These are phyloP conservation scores for Eulithis prunata DNA, from an alignment of 2,888 invertebrate species.

Conservation along the genomic window DNA sequence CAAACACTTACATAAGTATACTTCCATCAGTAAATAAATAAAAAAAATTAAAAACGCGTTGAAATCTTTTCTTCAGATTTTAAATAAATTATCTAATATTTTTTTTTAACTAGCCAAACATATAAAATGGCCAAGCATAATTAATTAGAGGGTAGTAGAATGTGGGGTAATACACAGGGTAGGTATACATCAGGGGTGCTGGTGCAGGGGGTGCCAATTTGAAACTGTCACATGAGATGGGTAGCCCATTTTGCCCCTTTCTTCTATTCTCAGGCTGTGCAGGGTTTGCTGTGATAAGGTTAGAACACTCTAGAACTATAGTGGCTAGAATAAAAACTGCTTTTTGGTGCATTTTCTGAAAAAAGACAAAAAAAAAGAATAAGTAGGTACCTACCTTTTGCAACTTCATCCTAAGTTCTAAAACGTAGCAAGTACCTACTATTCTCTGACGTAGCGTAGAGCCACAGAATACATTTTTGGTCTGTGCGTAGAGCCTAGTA, in stretches of 20 bases:
- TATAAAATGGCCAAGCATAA: slow-evolving; percentile 11
- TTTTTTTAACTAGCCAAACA: slow-evolving; percentile 18
- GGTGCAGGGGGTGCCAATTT: not conserved
- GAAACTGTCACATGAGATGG: not conserved
- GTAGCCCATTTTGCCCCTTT: not conserved
- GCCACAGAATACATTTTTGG: too few species aligned
- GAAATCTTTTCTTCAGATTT: not conserved
- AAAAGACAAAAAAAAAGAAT: not conserved
- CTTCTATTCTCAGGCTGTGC: not conserved
- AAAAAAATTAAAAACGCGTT: not conserved
- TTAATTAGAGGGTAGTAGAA: slow-evolving; percentile 14
- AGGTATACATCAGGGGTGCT: slow-evolving; percentile 7
- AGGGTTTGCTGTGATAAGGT: not conserved
- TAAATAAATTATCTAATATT: not conserved
- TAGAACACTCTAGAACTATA: slow-evolving; percentile 8
- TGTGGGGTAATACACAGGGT: slow-evolving; percentile 9
- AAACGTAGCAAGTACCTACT: too few species aligned
- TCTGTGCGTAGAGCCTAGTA: too few species aligned
- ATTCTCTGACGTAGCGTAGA: too few species aligned
- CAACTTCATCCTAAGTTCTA: too few species aligned
- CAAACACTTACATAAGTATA: not conserved
- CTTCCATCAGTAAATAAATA: not conserved
- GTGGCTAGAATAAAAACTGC: not conserved
- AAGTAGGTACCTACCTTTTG: too few species aligned
- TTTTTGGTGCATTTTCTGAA: slow-evolving; percentile 19